Percentiles rank a stretch among this genome's conserved stretches.
phyloP scores from a whole-genome alignment of 2,113 vertebrate genomes.

The Cyphotilapia sp. region DNA sequence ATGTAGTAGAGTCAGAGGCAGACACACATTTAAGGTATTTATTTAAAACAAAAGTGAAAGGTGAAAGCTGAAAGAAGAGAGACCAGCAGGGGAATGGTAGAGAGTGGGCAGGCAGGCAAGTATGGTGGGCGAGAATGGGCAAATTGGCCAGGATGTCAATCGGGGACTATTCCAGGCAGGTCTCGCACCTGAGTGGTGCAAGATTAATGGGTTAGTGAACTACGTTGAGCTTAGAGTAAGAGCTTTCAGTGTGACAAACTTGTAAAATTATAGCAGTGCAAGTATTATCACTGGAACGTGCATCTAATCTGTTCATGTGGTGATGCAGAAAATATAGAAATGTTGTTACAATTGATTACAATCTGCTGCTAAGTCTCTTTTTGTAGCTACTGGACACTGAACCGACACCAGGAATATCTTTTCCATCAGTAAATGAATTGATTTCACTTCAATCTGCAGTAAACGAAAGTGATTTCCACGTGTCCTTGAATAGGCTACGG shows the following conservation, averaged over 20 bases:
- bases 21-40: neutral
- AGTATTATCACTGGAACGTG: neutral
- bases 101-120: neutral
- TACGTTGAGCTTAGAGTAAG: neutral
- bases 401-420: neutral
- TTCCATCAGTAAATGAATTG: neutral
- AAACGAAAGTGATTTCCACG: neutral
- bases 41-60: neutral
- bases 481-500: neutral
- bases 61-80: neutral
- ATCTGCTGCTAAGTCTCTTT: neutral
- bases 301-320: neutral
- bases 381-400: neutral
- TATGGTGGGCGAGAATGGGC: neutral
- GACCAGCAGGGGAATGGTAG: neutral
- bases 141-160: neutral
- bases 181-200: neutral
- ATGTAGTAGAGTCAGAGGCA: neutral
- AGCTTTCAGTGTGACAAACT: neutral
- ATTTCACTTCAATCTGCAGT: neutral
- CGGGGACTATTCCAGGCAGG: neutral
- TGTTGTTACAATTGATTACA: neutral
- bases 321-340: neutral
- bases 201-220: neutral
- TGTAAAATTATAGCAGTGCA: neutral